These are phyloP conservation scores for Castor canadensis DNA, from an alignment of 2,113 vertebrate genomes.

Conservation along the genomic window DNA sequence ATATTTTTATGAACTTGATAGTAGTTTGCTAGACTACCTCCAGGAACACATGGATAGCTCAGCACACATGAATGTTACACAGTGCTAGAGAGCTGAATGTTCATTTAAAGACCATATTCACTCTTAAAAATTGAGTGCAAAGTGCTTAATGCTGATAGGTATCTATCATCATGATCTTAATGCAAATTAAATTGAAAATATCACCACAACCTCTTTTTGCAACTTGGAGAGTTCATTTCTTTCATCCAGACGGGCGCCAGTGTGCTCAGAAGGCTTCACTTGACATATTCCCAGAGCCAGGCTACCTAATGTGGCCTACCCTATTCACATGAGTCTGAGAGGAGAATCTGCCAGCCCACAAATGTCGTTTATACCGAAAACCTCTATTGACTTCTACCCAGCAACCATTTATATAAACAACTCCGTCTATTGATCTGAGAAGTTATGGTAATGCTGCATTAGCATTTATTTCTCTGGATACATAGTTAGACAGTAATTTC, in stretches of 20 bases:
- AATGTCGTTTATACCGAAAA: constrained; percentile 68
- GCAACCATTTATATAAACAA: constrained; percentile 63
- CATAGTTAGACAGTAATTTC: constrained; percentile 70
- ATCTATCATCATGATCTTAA: constrained; percentile 32
- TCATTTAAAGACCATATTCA: neutral
- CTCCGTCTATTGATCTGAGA: constrained; percentile 63
- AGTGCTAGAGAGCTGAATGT: neutral
- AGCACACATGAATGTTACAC: neutral
- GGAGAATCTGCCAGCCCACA: constrained; percentile 58
- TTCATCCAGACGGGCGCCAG: neutral
- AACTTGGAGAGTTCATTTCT: neutral
- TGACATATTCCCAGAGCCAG: neutral
- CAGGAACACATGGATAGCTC: neutral
- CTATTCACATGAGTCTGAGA: constrained; percentile 31
- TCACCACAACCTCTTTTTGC: neutral
- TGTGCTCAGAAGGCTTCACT: neutral
- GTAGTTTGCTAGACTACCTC: neutral
- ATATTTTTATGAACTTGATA: neutral
- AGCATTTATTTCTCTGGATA: constrained; percentile 60
- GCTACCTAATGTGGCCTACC: constrained; percentile 3
- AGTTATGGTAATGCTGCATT: constrained; percentile 57
- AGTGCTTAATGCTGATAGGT: neutral
- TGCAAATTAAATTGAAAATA: constrained; percentile 51
- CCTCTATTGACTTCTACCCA: constrained; percentile 60
- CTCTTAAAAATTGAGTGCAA: constrained; percentile 37